A percentile compares a stretch with the other conserved stretches of the same genome.
These are phyloP conservation scores for Trachemys scripta DNA, from an alignment of 2,113 vertebrate genomes.

Conservation along the genomic window DNA sequence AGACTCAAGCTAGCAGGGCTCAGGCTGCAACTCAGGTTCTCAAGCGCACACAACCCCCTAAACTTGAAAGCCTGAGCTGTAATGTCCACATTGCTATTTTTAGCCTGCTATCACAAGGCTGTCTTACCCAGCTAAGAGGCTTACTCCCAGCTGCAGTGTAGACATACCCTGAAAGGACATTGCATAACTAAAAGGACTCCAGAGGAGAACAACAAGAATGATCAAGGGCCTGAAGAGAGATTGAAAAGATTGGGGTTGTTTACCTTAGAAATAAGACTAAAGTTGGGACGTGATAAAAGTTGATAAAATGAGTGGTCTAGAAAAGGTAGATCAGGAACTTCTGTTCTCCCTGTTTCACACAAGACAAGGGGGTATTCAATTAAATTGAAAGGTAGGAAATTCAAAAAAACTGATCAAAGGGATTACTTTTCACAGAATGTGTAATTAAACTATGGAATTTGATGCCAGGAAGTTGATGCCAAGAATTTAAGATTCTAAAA, in stretches of 20 bases:
- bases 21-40: neutral
- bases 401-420: neutral
- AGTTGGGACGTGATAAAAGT: neutral
- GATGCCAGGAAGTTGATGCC: neutral
- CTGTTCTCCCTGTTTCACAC: neutral
- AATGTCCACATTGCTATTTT: neutral
- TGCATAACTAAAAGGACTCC: neutral
- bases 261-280: neutral
- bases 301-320: neutral
- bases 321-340: neutral
- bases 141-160: neutral
- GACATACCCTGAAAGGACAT: neutral
- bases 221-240: neutral
- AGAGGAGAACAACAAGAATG: neutral
- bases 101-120: neutral
- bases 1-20: neutral
- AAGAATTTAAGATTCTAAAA: neutral
- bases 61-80: neutral
- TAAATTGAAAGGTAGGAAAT: neutral
- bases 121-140: neutral
- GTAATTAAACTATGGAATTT: neutral
- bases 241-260: neutral
- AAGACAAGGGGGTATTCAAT: neutral
- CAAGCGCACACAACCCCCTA: neutral
- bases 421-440: neutral